A percentile compares a stretch with the other conserved stretches of the same genome.
These are phyloP conservation scores for Andrena chrysosceles DNA, from an alignment of 2,888 invertebrate species.

Conservation along the genomic window DNA sequence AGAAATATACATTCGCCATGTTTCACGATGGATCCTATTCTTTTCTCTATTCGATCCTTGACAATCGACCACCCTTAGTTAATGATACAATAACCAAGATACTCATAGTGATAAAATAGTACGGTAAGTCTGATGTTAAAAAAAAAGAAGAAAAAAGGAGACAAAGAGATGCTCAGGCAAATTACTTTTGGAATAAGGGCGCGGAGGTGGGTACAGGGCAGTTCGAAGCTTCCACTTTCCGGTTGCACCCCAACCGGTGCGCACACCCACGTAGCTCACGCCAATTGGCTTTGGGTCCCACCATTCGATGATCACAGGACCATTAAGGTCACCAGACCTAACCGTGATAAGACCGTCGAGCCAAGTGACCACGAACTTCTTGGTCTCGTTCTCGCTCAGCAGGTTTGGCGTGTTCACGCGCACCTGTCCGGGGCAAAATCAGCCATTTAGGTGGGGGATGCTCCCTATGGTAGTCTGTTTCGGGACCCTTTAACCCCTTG, in stretches of 20 bases:
- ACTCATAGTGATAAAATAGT: not conserved
- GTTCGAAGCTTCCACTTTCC: conserved; percentile 88
- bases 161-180: conserved; percentile 15
- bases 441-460: conserved; percentile 14
- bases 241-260: conserved; percentile 89
- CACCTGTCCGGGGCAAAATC: conserved; percentile 83
- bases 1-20: too few relatives aligned
- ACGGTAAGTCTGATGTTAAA: not conserved
- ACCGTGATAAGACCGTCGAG: conserved; percentile 86
- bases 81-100: not conserved
- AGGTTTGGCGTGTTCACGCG: conserved; percentile 87
- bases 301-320: conserved; percentile 87
- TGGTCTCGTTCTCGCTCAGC: conserved; percentile 87
- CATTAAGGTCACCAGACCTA: conserved; percentile 85
- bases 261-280: conserved; percentile 88
- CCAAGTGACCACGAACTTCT: conserved; percentile 87
- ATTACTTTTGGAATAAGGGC: conserved; percentile 62
- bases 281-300: conserved; percentile 87
- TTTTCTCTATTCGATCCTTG: not conserved
- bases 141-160: conserved; percentile 3
- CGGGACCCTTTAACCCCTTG: not conserved
- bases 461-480: not conserved
- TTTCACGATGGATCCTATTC: not conserved
- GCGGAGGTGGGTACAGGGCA: conserved; percentile 71
- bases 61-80: not conserved